A percentile compares a stretch with the other conserved stretches of the same genome.
Evolutionary conservation across 2,888 invertebrate genomes (phyloP).

Genomic region (Chloroclystis v-ata): DNA sequence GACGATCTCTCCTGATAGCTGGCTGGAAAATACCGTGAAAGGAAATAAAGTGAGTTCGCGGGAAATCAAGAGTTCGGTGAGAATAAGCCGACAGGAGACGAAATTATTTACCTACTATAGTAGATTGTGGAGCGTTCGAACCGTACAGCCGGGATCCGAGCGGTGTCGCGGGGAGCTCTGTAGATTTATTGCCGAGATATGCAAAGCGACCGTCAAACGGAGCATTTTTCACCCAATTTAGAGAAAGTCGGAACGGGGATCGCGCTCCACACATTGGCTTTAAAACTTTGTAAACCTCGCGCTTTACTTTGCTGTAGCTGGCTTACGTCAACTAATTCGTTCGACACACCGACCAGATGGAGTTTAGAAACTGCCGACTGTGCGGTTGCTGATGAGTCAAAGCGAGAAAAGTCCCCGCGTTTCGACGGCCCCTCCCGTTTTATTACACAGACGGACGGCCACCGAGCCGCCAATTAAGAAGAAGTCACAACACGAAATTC

Average conservation of each 20-base stretch:
- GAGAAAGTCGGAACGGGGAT: conserved; percentile 39
- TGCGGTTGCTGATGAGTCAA: conserved; percentile 38
- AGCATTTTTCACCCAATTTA: conserved; percentile 61
- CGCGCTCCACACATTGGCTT: conserved; percentile 35
- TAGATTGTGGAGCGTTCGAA: conserved; percentile 29
- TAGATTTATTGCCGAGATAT: conserved; percentile 57
- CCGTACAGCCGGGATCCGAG: conserved; percentile 29
- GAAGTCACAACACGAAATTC: conserved; percentile 56
- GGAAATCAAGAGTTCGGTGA: conserved; percentile 27
- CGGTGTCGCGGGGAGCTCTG: conserved; percentile 35
- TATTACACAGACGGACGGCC: conserved; percentile 31
- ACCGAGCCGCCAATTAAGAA: conserved; percentile 62
- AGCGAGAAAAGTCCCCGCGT: conserved; percentile 40
- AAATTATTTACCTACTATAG: conserved; percentile 41
- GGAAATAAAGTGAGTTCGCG: conserved; percentile 32
- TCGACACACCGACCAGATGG: conserved; percentile 38
- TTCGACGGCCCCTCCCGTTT: conserved; percentile 35
- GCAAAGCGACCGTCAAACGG: conserved; percentile 52
- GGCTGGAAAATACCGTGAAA: conserved; percentile 40
- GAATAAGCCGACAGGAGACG: conserved; percentile 29
- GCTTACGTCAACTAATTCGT: conserved; percentile 47
- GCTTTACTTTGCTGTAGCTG: conserved; percentile 34
- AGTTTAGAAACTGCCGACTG: conserved; percentile 36
- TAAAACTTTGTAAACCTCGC: conserved; percentile 46
- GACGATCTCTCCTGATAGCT: conserved; percentile 47